Base-by-base conservation (phyloP, 2,797 vertebrate species). In the Carapus acus region DNA sequence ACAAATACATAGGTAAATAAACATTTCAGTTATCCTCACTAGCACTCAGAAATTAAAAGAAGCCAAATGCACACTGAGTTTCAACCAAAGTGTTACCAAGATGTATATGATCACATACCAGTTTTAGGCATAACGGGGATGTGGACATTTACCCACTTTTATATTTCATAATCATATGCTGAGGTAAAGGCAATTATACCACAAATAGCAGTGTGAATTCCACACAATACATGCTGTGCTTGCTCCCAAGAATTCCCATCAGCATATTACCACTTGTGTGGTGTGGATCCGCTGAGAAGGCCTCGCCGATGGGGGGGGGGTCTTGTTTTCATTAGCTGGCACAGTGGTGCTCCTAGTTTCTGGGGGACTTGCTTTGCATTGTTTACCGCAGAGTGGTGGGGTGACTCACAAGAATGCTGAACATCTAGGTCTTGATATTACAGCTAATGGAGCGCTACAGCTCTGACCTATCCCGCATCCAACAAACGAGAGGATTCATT, bases 81-180 rank as follows among this genome's bases (percentile, higher is more conserved):
- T 87, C 74, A 84, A 86, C 85, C 87, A 88, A 89, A 90, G 87
- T 63, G 57, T 78, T 83, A n/a, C 54, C 57, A 67, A 61, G 75
- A 38, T 85, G 79, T 78, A 82, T 78, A 80, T 77, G 54, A 67
- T 72, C 16, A 66, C 52, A 60, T 74, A 72, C 59, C 61, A 67
- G 53, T 58, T 58, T 53, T 52, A 60, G 56, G 71, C 24, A 22
- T 37, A 24, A 48, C 55, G 65, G 59, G 61, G 55, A 52, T 46
- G 20, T 40, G 69, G 65, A 65, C 64, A 18, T 43, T 59, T 62
- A 62, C 65, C 65, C 65, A 19, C 47, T 58, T 65, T 55, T 36
- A 49, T 65, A 49, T 58, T 43, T 21, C 29, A 62, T 68, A 51
- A 65, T 62, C 51, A 36, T 57, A 39, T 57, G 48, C 54, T 45